Evolutionary conservation across 2,888 invertebrate species (phyloP).

Genomic region (Gnatocerus cornutus): DNA sequence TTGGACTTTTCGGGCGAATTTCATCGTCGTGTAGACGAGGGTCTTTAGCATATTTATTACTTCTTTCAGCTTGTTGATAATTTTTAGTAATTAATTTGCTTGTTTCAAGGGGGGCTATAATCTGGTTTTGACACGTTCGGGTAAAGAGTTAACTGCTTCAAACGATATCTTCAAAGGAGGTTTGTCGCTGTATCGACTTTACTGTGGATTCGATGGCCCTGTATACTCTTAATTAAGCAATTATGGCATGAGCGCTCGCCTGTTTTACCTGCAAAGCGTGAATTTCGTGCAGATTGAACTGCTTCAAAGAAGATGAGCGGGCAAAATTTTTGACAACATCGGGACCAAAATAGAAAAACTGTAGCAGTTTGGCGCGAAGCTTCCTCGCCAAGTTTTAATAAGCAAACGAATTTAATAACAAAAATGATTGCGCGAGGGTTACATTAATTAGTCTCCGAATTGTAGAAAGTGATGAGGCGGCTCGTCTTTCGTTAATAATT

Average conservation of each 20-base stretch:
- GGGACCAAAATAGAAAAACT: background rate
- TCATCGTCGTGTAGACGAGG: background rate
- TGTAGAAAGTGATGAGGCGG: slow-evolving; percentile 25
- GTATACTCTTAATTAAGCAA: slow-evolving; percentile 61
- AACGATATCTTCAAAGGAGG: slow-evolving; percentile 56
- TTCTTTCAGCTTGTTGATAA: slow-evolving; percentile 15
- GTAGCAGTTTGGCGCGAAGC: background rate
- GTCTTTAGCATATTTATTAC: slow-evolving; percentile 39
- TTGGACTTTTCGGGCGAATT: slow-evolving; percentile 29
- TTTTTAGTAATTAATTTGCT: slow-evolving; percentile 20
- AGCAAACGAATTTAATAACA: slow-evolving; percentile 20
- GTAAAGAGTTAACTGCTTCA: slow-evolving; percentile 44
- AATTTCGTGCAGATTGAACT: slow-evolving; percentile 37
- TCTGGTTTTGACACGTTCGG: slow-evolving; percentile 20
- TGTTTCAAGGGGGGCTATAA: background rate
- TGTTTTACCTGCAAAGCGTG: slow-evolving; percentile 19
- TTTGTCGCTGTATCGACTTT: slow-evolving; percentile 58
- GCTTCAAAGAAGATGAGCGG: slow-evolving; percentile 30
- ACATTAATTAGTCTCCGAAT: slow-evolving; percentile 23
- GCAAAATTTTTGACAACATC: background rate
- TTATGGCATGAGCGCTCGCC: slow-evolving; percentile 57
- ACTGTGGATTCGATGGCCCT: slow-evolving; percentile 56
- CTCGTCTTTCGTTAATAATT: slow-evolving; percentile 18
- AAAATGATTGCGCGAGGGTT: slow-evolving; percentile 25
- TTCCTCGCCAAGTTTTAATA: slow-evolving; percentile 16